Evolutionary conservation across 2,113 vertebrate species (phyloP).

Genomic region (Nannospalax galili): DNA sequence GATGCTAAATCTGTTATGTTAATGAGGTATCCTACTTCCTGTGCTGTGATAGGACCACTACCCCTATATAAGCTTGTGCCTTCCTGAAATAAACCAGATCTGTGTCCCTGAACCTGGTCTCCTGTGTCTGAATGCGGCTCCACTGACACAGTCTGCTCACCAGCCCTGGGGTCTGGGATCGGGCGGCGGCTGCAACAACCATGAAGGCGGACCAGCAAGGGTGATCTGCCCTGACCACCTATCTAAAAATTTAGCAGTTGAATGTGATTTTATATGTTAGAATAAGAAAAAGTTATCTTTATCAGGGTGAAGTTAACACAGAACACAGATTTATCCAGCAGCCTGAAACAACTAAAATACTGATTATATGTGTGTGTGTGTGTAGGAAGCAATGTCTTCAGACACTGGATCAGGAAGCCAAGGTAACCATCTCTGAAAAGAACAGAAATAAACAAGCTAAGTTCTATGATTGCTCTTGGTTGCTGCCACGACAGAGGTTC

Average conservation of each 20-base stretch:
- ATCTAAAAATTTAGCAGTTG: conserved; percentile 24
- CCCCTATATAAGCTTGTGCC: too few species aligned
- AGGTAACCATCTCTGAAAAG: not conserved
- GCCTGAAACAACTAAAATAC: not conserved
- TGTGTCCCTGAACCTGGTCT: too few species aligned
- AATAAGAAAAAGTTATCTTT: conserved; percentile 1
- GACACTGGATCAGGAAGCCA: not conserved
- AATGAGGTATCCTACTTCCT: too few species aligned
- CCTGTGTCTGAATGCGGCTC: too few species aligned
- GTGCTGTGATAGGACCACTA: too few species aligned
- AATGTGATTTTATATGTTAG: not conserved
- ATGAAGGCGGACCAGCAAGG: too few species aligned
- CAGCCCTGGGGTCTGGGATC: too few species aligned
- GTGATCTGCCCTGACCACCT: not conserved
- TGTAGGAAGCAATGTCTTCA: conserved; percentile 38
- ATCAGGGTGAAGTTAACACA: not conserved
- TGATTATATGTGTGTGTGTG: not conserved
- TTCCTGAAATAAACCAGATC: too few species aligned
- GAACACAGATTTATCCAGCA: not conserved
- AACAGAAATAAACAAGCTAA: not conserved
- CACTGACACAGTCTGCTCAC: too few species aligned
- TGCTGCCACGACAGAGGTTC: not conserved
- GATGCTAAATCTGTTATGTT: too few species aligned
- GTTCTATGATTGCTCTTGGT: not conserved
- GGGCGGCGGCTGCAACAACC: too few species aligned